Percentiles rank a stretch among this genome's conserved stretches.
Conservation (phyloP, 2,888 invertebrate genomes). For the Coenonympha arcania region DNA sequence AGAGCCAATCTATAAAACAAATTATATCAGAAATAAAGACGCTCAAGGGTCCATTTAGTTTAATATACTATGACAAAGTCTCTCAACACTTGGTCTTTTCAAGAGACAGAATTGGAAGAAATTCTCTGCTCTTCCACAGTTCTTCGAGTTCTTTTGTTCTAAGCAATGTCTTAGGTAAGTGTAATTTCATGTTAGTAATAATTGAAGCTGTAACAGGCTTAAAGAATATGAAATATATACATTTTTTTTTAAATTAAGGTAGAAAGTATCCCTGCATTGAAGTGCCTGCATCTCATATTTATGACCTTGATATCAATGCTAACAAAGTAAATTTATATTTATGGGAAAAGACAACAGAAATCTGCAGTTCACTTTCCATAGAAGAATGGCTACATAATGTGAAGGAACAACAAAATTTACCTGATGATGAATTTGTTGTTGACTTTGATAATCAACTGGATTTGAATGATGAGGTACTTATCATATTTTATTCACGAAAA, state of each 20-base stretch:
- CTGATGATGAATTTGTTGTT: conserved; percentile 52
- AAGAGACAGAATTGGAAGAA: conserved; percentile 88
- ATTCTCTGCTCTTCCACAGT: conserved; percentile 82
- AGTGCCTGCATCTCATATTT: conserved; percentile 77
- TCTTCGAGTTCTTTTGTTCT: conserved; percentile 53
- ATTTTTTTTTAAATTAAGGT: conserved; percentile 37
- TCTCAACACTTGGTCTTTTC: conserved; percentile 81
- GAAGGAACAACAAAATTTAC: conserved; percentile 44
- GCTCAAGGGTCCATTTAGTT: conserved; percentile 87
- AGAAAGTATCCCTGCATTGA: conserved; percentile 70
- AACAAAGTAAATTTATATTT: conserved; percentile 41
- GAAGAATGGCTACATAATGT: conserved; percentile 47
- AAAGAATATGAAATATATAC: neutral
- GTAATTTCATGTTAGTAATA: too few relatives aligned
- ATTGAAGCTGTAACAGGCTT: too few relatives aligned
- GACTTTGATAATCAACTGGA: conserved; percentile 32
- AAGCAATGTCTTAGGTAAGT: conserved; percentile 71
- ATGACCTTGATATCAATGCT: conserved; percentile 60
- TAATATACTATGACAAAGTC: conserved; percentile 81
- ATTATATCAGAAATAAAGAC: conserved; percentile 66
- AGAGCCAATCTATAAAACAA: conserved; percentile 37
- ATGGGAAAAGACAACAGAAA: conserved; percentile 43
- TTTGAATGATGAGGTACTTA: conserved; percentile 42
- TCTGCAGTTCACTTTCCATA: conserved; percentile 35
- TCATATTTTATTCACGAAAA: too few relatives aligned